These are phyloP conservation scores for Melanerpes formicivorus DNA, from an alignment of 2,113 vertebrate species.

Conservation along the genomic window DNA sequence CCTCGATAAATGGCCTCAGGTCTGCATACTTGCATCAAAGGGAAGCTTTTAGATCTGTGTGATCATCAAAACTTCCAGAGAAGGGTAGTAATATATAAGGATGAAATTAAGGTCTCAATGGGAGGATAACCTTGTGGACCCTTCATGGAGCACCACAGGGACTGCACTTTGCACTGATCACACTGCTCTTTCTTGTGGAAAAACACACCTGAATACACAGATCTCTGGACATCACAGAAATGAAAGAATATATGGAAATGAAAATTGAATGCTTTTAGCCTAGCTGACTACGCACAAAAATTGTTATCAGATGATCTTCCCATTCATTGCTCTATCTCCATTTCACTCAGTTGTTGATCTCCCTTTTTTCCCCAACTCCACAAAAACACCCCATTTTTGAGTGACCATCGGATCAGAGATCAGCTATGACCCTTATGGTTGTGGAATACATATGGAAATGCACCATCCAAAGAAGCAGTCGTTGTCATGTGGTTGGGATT, in stretches of 20 bases:
- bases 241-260: background rate
- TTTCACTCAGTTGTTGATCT: background rate
- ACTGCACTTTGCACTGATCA: background rate
- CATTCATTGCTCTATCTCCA: background rate
- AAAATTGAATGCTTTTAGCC: background rate
- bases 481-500: background rate
- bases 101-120: background rate
- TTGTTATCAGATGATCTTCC: background rate
- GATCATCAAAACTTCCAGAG: background rate
- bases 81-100: too few species aligned
- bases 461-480: background rate
- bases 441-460: background rate
- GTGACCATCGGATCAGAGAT: background rate
- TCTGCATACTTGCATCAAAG: background rate
- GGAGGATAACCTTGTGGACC: background rate
- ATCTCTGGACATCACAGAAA: background rate
- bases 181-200: background rate
- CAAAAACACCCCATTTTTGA: fast-evolving
- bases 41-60: background rate
- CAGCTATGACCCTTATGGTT: background rate
- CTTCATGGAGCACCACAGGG: background rate
- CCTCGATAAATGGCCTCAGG: background rate
- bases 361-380: background rate
- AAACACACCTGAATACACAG: fast-evolving
- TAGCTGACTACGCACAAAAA: background rate